Base-by-base conservation (phyloP, 2,888 invertebrate genomes). In the Coleophora flavipennella region DNA sequence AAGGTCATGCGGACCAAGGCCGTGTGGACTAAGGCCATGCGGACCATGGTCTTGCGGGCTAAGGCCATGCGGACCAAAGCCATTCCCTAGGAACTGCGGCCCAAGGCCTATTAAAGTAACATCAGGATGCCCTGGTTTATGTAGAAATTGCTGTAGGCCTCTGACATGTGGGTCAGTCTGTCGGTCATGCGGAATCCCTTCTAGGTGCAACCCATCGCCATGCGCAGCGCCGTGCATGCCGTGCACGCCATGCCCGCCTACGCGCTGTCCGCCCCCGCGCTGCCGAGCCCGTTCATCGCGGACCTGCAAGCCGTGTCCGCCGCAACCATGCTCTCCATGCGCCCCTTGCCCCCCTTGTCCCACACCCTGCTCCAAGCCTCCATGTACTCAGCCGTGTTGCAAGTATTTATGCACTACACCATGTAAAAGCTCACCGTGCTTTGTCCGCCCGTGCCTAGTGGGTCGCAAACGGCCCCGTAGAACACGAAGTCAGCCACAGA, bases 361-460 rank as follows among this genome's bases (percentile, higher is more conserved):
- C 20, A 20, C 20, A 20, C 6, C 20, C 6, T 20, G 20, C 6
- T 3, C 20, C 20, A 14, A n/a, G 13, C n/a, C 8, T 4, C 38
- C 39, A 0, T 43, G 44, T 26, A 35, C 39, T 10, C 27, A 9
- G 13, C 25, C 43, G 12, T 51, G 49, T 33, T 50, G 45, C 37
- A 35, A 14, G 26, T 38, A 50, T 37, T 58, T 61, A 25, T 63
- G 64, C 35, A 39, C 44, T 13, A 36, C 43, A 26, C 63, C 66
- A 14, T 76, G 75, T 46, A 60, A 49, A 42, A 72, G 70, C 47
- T 62, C 68, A 7, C 76, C 74, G 7, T 79, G 80, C 37, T 36
- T 75, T 28, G 6, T 20, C 3, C 60, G 67, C 10, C 71, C 65
- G 2, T 80, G 81, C 43, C 69, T 71, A 2, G 57, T 74, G 13